A percentile compares a stretch with the other conserved stretches of the same genome.
Evolutionary conservation across 2,113 vertebrate genomes (phyloP).

Genomic region (Dipodomys spectabilis): DNA sequence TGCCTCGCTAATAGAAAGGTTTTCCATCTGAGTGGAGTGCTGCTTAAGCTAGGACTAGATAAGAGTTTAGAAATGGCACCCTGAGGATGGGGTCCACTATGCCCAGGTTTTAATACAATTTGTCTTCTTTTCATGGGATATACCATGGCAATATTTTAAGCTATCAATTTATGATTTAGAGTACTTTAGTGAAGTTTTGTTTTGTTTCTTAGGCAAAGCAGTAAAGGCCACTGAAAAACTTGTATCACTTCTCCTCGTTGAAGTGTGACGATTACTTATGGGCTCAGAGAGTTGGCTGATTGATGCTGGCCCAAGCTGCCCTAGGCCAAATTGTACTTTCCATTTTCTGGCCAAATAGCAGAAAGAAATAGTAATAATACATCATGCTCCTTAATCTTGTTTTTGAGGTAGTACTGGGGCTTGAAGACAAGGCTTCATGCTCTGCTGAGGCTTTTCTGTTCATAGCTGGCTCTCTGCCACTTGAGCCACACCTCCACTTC

Average conservation of each 20-base stretch:
- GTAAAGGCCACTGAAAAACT: background rate
- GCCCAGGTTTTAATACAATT: constrained; percentile 55
- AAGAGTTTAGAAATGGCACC: background rate
- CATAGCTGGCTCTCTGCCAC: too few species aligned
- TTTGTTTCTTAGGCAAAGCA: constrained; percentile 1
- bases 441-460: too few species aligned
- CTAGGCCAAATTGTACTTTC: background rate
- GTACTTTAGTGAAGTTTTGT: background rate
- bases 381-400: too few species aligned
- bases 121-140: constrained; percentile 42
- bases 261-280: background rate
- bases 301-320: background rate
- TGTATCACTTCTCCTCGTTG: background rate
- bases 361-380: too few species aligned
- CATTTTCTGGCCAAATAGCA: background rate
- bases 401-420: too few species aligned
- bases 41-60: background rate
- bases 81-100: background rate
- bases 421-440: too few species aligned
- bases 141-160: background rate
- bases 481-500: too few species aligned
- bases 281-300: background rate
- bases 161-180: constrained; percentile 12
- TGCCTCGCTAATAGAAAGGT: constrained; percentile 31
- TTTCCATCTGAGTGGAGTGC: constrained; percentile 47